Base-by-base conservation (phyloP, 30 jellyfish, hydroid and myxozoan species). In the Aurelia aurita region DNA sequence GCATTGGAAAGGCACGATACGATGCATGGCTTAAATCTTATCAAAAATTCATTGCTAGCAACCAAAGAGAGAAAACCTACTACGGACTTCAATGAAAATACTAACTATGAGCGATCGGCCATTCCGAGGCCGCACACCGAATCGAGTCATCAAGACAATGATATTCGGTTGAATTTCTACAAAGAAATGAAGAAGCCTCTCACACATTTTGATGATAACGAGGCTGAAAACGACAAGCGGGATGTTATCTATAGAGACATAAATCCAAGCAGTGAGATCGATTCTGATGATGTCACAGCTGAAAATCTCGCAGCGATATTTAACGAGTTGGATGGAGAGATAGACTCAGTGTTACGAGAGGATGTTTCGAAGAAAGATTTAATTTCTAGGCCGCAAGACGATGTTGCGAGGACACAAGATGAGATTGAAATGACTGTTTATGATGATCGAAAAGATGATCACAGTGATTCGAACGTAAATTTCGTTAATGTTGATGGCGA, bases 291-390 rank as follows among this genome's bases (percentile, higher is more conserved):
- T 22, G 62, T 88, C 58, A 88, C 96, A 16, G 96, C 96, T 7
- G 92, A 79, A 65, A 88, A 88, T 54, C 78, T 88, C 11, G 96
- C 90, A 31, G 80, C 92, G 25, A 88, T 88, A 47, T 88, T 88
- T 64, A 88, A 82, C 65, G 96, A 78, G 61, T 46, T 88, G 31
- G 96, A 88, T 67, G 88, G 82, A 22, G 89, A 76, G 35, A 26
- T 57, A 16, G 84, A 75, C 26, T 72, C 70, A 9, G 76, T 43
- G 27, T 34, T 53, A 26, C 63, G 70, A 1, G 85, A 61, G 14
- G 87, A 72, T 1, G 80, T 57, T 35, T 63, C 90, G 59, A 88
- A 78, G 75, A 88, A 88, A 57, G 83, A 88, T 27, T 58, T 4
- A 21, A 69, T 78, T 15, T 45, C 82, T 5, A 22, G 62, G 53